Evolutionary conservation across 2,113 vertebrate genomes (phyloP).

Genomic region (Paralichthys olivaceus): DNA sequence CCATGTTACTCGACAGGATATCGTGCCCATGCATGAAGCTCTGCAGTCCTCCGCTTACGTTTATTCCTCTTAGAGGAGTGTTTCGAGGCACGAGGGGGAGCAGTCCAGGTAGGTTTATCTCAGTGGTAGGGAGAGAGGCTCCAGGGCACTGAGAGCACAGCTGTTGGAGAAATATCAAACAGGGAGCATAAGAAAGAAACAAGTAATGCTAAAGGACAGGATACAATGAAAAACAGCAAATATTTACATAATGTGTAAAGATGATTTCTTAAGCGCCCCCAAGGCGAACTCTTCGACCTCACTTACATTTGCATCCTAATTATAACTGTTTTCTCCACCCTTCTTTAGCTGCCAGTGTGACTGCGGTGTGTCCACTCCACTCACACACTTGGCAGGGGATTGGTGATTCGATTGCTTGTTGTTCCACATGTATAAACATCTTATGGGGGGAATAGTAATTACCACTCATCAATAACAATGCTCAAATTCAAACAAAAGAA

Average conservation of each 20-base stretch:
- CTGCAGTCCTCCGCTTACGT: conserved; percentile 69
- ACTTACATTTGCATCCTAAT: conserved; percentile 14
- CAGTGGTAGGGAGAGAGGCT: conserved; percentile 61
- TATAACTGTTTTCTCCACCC: conserved; percentile 13
- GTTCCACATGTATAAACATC: conserved; percentile 47
- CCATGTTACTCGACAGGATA: conserved; percentile 64
- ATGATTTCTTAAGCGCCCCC: neutral
- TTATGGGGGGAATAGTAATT: conserved; percentile 48
- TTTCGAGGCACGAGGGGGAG: conserved; percentile 65
- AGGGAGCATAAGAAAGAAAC: neutral
- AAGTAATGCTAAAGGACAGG: conserved; percentile 1
- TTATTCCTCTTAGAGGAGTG: conserved; percentile 74
- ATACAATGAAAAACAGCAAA: neutral
- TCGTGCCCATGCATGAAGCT: conserved; percentile 69
- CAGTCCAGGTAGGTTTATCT: conserved; percentile 74
- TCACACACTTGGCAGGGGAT: conserved; percentile 35
- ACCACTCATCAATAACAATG: conserved; percentile 54
- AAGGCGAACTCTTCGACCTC: conserved; percentile 8
- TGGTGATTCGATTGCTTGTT: conserved; percentile 50
- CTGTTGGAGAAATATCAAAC: conserved; percentile 43
- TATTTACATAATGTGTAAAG: conserved; percentile 23
- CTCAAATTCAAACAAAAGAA: conserved; percentile 50
- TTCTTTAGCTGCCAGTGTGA: conserved; percentile 1
- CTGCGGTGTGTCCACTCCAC: conserved; percentile 24
- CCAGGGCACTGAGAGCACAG: conserved; percentile 54